Evolutionary conservation across 30 jellyfish, hydroid and myxozoan genomes (phyloP), one percentile per base, ranked within the genome.

Genomic region (Rhopilema esculentum): DNA sequence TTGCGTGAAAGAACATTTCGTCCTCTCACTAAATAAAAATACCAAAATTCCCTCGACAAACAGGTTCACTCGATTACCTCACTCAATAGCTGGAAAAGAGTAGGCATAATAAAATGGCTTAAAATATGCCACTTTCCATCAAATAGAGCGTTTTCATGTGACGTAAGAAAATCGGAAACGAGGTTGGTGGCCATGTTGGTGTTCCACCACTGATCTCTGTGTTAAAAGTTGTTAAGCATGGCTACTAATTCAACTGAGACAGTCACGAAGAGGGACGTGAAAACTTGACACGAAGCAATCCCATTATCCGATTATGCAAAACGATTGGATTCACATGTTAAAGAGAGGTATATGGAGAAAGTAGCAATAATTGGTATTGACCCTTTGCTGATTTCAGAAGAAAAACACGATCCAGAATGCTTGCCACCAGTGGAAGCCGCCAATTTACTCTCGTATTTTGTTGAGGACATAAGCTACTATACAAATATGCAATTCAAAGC

Each of bases 371-470:
- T 0, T 67, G 77, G 77, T 67, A 67, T 67, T 67, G 77, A 67
- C 24, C 77, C 77, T 26, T 16, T 67, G 25, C 25, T 63, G 73
- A 63, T 18, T 63, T 26, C 77, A 67, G 77, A 67, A 67, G 29
- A 67, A 26, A 67, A 67, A 26, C 77, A 0, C 24, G 48, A 67
- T 67, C 77, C 18, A 67, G 29, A 67, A 22, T 67, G 77, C 9
- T 67, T 67, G 48, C 77, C 8, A 67, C 49, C 49, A 19, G 49
- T 67, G 49, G 77, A 16, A 26, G 77, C 77, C 49, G 49, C 77
- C 48, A 52, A 67, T 67, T 26, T 67, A 26, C 77, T 67, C 77
- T 67, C 77, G 40, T 67, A 67, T 23, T 52, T 67, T 67, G 77
- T 19, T 67, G 0, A 24, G 24, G 77, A 67, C 24, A 67, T 52